Conservation (phyloP, 1,140 invertebrate genomes). For the Agrypnia vestita region DNA sequence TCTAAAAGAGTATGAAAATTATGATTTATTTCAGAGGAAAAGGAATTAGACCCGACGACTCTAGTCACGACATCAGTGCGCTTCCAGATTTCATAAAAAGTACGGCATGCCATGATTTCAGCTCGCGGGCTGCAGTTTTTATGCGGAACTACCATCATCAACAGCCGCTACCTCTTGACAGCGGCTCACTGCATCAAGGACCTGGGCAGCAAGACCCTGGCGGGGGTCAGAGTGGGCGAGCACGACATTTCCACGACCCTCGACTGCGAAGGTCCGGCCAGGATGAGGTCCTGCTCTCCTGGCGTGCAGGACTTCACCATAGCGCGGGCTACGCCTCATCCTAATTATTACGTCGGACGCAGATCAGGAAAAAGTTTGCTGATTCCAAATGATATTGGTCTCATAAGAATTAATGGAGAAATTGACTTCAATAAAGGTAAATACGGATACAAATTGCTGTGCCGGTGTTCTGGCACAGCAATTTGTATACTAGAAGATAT, state of each 20-base stretch:
- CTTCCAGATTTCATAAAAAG: too few species aligned
- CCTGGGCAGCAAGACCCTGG: conserved; percentile 64
- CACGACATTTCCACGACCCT: conserved; percentile 73
- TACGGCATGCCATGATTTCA: not conserved
- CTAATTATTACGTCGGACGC: conserved; percentile 70
- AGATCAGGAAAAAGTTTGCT: conserved; percentile 51
- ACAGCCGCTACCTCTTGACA: conserved; percentile 78
- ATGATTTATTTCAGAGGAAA: too few species aligned
- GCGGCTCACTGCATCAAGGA: conserved; percentile 80
- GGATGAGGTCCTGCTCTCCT: conserved; percentile 72
- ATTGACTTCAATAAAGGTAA: conserved; percentile 70
- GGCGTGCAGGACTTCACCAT: conserved; percentile 75
- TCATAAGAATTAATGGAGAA: conserved; percentile 73
- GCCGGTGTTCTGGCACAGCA: too few species aligned
- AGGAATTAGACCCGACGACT: too few species aligned
- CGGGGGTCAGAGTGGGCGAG: conserved; percentile 77
- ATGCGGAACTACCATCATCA: conserved; percentile 79
- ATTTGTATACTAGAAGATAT: too few species aligned
- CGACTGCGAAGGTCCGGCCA: conserved; percentile 75
- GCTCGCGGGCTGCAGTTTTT: not conserved
- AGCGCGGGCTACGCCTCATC: conserved; percentile 73
- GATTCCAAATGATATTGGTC: conserved; percentile 76
- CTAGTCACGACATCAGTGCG: too few species aligned
- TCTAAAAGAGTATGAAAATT: too few species aligned
- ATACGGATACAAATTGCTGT: too few species aligned